Evolutionary conservation across 92 coral and sea anemone species (phyloP).

Genomic region (Parazoanthus darwini): DNA sequence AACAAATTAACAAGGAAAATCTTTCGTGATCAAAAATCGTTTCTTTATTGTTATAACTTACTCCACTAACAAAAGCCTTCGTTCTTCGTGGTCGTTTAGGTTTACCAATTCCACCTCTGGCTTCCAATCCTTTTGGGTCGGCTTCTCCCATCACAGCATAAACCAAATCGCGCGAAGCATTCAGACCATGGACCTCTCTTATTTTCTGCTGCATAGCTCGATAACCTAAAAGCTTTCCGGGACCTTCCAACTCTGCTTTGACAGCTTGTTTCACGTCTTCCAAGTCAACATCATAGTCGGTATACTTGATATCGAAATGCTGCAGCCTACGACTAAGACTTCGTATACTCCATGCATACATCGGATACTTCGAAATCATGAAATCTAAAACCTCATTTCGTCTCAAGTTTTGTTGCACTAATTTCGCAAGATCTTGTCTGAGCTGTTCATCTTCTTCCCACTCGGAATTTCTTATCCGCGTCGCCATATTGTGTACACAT

Average conservation of each 20-base stretch:
- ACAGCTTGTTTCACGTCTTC: constrained; percentile 37
- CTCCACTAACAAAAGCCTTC: too few species aligned
- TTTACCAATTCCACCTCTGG: constrained; percentile 33
- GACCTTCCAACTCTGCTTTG: constrained; percentile 12
- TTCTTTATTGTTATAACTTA: too few species aligned
- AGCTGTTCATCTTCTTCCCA: not conserved
- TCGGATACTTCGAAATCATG: constrained; percentile 16
- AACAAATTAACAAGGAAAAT: too few species aligned
- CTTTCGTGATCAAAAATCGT: too few species aligned
- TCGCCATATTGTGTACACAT: not conserved
- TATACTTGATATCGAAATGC: constrained; percentile 37
- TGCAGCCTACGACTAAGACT: constrained; percentile 30
- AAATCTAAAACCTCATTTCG: not conserved
- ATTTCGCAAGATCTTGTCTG: not conserved
- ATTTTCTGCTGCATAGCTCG: constrained; percentile 11
- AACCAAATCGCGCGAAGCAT: constrained; percentile 27
- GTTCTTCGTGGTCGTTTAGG: not conserved
- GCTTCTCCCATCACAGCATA: constrained; percentile 32
- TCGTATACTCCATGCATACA: constrained; percentile 16
- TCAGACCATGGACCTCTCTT: constrained; percentile 19
- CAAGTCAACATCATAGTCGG: constrained; percentile 16
- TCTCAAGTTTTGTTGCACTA: not conserved
- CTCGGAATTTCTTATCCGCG: not conserved
- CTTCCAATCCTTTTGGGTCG: constrained; percentile 25
- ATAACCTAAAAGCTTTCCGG: constrained; percentile 39